Evolutionary conservation across 2,113 vertebrate genomes (phyloP).

Genomic region (Triplophysa dalaica): DNA sequence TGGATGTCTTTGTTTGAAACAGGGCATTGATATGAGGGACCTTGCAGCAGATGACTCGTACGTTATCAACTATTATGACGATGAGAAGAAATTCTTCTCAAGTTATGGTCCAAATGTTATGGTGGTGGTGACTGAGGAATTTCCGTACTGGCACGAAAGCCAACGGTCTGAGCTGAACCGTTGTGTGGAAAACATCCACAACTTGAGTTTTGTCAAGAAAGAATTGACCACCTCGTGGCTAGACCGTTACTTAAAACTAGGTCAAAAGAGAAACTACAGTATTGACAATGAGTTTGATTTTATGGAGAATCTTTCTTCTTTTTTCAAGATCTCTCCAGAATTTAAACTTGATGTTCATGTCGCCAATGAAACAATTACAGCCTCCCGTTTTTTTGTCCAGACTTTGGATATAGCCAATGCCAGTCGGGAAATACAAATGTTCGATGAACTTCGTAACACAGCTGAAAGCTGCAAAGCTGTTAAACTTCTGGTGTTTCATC

Average conservation of each 20-base stretch:
- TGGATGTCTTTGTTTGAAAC: constrained; percentile 68
- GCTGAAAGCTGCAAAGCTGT: constrained; percentile 50
- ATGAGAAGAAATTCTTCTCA: constrained; percentile 72
- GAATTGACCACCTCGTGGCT: constrained; percentile 72
- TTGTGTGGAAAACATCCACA: constrained; percentile 65
- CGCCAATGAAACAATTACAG: constrained; percentile 51
- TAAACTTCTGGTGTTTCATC: constrained; percentile 69
- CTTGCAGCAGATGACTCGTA: constrained; percentile 72
- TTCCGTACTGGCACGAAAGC: constrained; percentile 71
- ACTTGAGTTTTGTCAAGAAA: constrained; percentile 53
- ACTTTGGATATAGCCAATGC: constrained; percentile 60
- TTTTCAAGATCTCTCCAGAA: constrained; percentile 56
- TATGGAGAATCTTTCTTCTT: constrained; percentile 58
- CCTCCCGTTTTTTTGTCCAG: constrained; percentile 74
- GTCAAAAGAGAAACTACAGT: constrained; percentile 52
- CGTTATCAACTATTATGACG: constrained; percentile 63
- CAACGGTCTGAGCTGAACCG: constrained; percentile 58
- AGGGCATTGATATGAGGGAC: constrained; percentile 73
- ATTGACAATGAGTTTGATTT: constrained; percentile 58
- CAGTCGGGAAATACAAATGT: constrained; percentile 65
- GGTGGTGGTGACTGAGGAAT: constrained; percentile 68
- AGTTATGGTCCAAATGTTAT: constrained; percentile 71
- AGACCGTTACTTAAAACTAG: constrained; percentile 56
- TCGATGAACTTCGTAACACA: constrained; percentile 58
- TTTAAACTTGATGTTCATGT: constrained; percentile 70